These are phyloP conservation scores for Thereuonema tuberculata DNA, from an alignment of 1,140 invertebrate genomes.

Conservation along the genomic window DNA sequence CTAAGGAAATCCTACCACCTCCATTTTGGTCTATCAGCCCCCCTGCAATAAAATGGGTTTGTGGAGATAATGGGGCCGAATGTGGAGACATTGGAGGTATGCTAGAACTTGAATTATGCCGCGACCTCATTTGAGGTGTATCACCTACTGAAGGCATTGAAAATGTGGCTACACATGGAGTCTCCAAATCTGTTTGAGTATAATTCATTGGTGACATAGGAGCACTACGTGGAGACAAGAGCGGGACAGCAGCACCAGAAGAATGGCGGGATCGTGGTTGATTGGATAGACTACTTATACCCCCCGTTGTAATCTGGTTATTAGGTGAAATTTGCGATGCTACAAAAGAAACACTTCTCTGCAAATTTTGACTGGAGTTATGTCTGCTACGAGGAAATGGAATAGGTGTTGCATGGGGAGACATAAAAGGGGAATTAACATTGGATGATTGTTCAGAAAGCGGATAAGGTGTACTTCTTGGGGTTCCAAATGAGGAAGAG, in stretches of 20 bases:
- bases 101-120: slow-evolving; percentile 21
- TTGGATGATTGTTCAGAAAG: slow-evolving; percentile 22
- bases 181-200: slow-evolving; percentile 8
- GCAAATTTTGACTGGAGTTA: slow-evolving; percentile 23
- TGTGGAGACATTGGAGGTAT: slow-evolving; percentile 21
- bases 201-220: slow-evolving; percentile 20
- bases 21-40: too few relatives aligned
- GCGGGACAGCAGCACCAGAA: slow-evolving; percentile 20
- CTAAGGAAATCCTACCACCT: slow-evolving; percentile 8
- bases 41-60: too few relatives aligned
- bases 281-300: slow-evolving; percentile 11
- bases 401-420: slow-evolving; percentile 30
- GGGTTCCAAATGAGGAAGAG: slow-evolving; percentile 18
- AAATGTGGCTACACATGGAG: slow-evolving; percentile 9
- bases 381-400: slow-evolving; percentile 25
- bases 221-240: slow-evolving; percentile 17
- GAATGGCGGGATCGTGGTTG: slow-evolving; percentile 23
- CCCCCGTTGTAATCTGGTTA: too few relatives aligned
- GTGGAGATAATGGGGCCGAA: slow-evolving; percentile 24
- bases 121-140: slow-evolving; percentile 13
- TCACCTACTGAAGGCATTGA: slow-evolving; percentile 16
- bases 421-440: slow-evolving; percentile 29
- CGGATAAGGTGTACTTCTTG: slow-evolving; percentile 19
- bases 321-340: background rate
- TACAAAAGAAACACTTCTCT: slow-evolving; percentile 9